phyloP scores from a whole-genome alignment of 2,797 vertebrate genomes.

The Poecilia gillii region DNA sequence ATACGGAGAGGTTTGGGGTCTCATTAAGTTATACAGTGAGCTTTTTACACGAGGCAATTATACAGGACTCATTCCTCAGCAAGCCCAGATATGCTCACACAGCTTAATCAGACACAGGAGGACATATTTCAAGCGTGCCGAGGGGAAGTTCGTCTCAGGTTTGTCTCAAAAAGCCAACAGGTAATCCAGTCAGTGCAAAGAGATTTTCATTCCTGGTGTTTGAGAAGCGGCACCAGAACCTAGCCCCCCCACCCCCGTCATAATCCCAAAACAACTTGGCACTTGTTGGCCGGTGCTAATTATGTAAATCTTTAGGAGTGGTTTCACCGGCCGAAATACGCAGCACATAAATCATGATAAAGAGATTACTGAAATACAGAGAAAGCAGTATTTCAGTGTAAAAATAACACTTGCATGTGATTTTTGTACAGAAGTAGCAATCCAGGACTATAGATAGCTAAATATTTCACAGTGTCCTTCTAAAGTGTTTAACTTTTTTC shows the following conservation, averaged over 20 bases:
- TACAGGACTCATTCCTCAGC: conserved; percentile 35
- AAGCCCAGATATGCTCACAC: conserved; percentile 48
- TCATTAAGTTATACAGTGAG: conserved; percentile 61
- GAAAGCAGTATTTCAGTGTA: conserved; percentile 13
- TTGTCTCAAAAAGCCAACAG: conserved; percentile 26
- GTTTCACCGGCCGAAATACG: conserved; percentile 8
- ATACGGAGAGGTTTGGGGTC: conserved; percentile 44
- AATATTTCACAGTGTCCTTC: background rate
- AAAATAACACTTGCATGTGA: background rate
- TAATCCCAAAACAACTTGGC: conserved; percentile 40
- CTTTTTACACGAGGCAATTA: conserved; percentile 59
- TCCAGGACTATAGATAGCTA: background rate
- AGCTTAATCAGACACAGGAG: conserved; percentile 45
- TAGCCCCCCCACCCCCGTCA: background rate
- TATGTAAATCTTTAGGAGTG: conserved; percentile 3
- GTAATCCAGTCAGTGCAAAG: conserved; percentile 13
- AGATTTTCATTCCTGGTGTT: conserved; percentile 37
- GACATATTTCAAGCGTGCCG: conserved; percentile 25
- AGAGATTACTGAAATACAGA: conserved; percentile 16
- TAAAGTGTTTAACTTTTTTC: background rate
- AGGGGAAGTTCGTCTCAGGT: conserved; percentile 29
- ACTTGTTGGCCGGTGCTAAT: conserved; percentile 31
- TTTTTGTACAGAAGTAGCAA: background rate
- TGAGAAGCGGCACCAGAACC: conserved; percentile 16
- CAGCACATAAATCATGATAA: background rate